Base-by-base conservation (phyloP, 2,888 invertebrate genomes). In the Panopea generosa region DNA sequence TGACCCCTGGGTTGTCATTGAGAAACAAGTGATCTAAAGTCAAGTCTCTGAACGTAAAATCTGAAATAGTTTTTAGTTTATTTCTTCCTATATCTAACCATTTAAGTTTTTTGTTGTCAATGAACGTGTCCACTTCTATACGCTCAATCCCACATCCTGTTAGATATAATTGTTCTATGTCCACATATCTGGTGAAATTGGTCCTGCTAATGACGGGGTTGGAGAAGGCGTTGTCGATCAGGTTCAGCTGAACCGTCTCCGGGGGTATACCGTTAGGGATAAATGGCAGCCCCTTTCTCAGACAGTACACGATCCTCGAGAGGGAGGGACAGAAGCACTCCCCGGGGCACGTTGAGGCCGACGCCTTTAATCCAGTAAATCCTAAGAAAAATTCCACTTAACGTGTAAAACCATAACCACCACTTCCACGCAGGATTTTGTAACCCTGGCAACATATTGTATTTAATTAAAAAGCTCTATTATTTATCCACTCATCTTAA, bases 61-160 rank as follows among this genome's bases (percentile, higher is more conserved):
- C 91, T n/a, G 88, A 84, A 22, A 92, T 82, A 18, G 85, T 83
- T 62, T 86, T 84, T 20, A 92, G 87, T 43, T 87, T 84, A 80
- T 92, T 92, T 70, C 89, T 88, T 56, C 91, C 91, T 49, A 92
- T 79, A 69, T 92, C 91, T 56, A 92, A 76, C 90, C 90, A 91
- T 76, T 88, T 85, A 18, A 92, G 79, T 33, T 88, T 88, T 27
- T 73, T 82, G 38, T 91, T 83, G 59, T 91, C 90, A n/a, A 84
- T 72, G 71, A 92, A 92, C 4, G 92, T 91, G 52, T 90, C 91
- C 45, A 88, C 85, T 45, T 88, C 84, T 4, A 92, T 89, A 9
- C 83, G 84, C 66, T 90, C 89, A 43, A 92, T 90, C 4, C 91
- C 91, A 73, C 92, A 92, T 24, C 89, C 89, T 49, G 89, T 91